phyloP scores from a whole-genome alignment of 2,113 vertebrate species.

The Protobothrops mucrosquamatus region DNA sequence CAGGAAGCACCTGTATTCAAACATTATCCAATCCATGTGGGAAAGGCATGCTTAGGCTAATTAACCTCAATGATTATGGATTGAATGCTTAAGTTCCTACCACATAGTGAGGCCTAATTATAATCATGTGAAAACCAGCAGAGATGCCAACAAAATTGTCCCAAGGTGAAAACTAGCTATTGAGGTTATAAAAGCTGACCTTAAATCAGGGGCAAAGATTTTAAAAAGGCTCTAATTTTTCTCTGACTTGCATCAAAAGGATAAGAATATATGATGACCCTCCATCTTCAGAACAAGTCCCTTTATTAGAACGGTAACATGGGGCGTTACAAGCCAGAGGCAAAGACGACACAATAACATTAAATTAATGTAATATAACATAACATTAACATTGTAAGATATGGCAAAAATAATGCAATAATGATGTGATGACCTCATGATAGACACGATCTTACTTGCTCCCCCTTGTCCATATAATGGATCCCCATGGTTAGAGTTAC shows the following conservation, averaged over 20 bases:
- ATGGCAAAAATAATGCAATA: background rate
- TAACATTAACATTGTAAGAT: background rate
- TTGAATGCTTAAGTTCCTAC: background rate
- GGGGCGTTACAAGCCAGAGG: background rate
- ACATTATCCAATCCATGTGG: background rate
- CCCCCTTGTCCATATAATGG: background rate
- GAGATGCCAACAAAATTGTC: background rate
- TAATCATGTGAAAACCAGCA: background rate
- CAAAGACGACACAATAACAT: background rate
- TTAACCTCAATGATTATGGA: background rate
- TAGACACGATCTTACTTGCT: background rate
- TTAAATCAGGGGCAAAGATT: background rate
- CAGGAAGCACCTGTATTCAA: background rate
- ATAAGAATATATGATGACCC: background rate
- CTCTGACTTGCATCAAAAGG: background rate
- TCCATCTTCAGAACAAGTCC: background rate
- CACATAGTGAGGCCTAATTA: background rate
- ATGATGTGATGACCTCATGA: background rate
- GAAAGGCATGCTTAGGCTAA: background rate
- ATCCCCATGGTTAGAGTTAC: background rate
- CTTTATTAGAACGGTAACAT: background rate
- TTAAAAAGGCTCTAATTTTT: background rate
- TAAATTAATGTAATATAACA: background rate
- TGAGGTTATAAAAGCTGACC: background rate
- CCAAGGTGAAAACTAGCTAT: background rate